Percentiles rank a stretch among this genome's conserved stretches.
Conservation (phyloP, 23 tunicate genomes). For the Diplosoma virens region DNA sequence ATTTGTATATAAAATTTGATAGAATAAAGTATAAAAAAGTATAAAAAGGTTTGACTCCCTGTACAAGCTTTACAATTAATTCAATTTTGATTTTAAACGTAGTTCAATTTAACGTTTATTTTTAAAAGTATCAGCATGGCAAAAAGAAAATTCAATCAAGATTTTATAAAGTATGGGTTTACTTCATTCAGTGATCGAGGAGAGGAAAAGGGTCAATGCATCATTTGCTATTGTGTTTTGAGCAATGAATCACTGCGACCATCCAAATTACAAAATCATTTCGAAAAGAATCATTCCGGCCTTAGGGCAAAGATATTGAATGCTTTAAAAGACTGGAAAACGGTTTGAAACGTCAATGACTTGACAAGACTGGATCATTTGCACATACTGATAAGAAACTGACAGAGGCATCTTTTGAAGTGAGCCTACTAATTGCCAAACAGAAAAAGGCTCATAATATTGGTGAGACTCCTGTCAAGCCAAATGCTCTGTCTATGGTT, state of each 20-base stretch:
- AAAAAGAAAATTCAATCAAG: too few relatives aligned
- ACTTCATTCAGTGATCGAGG: too few relatives aligned
- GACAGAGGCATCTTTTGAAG: conserved; percentile 30
- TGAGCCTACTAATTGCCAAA: conserved; percentile 31
- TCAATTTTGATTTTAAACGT: too few relatives aligned
- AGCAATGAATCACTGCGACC: conserved; percentile 39
- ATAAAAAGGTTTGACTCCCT: too few relatives aligned
- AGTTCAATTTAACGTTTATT: too few relatives aligned
- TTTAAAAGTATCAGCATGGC: too few relatives aligned
- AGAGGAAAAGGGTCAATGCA: conserved; percentile 18
- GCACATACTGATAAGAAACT: conserved; percentile 26
- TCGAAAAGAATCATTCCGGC: conserved; percentile 47
- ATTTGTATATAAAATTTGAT: too few relatives aligned
- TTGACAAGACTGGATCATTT: conserved; percentile 42
- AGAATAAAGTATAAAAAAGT: too few relatives aligned
- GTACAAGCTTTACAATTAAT: too few relatives aligned
- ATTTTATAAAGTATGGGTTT: too few relatives aligned
- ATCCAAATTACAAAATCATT: conserved; percentile 36
- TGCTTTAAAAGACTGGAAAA: conserved; percentile 21
- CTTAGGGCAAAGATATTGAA: conserved; percentile 24
- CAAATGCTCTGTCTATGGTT: conserved; percentile 30
- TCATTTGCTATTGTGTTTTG: conserved; percentile 26
- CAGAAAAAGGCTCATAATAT: conserved; percentile 26
- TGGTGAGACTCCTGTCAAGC: conserved; percentile 24
- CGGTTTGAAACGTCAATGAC: conserved; percentile 54